Evolutionary conservation across 2,888 invertebrate species (phyloP), one percentile per base, ranked within the genome.

Genomic region (Trichacis sp.): DNA sequence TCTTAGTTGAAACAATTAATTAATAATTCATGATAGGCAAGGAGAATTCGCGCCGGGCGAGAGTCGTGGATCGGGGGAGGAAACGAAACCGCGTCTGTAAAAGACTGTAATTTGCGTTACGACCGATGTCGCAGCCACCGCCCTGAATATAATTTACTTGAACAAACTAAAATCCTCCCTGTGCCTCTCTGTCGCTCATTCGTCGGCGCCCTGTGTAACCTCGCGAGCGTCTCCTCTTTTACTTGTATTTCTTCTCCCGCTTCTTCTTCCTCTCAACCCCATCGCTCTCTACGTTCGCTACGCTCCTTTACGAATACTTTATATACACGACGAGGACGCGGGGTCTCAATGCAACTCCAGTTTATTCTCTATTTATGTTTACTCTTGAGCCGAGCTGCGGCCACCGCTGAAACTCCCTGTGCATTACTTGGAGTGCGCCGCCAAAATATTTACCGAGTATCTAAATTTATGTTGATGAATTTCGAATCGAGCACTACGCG

Each of bases 1-100:
- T 75, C 78, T 80, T 79, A 82, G 82, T 80, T 80, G 82, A 84
- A 83, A 84, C 84, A 83, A 84, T 83, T 83, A 83, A 83, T 84
- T 83, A 84, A 84, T 84, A 83, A 84, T 84, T 84, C 84, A 84
- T 83, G 84, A 82, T 80, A 82, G 78, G 75, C 76, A 73, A 77
- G 74, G 74, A 77, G 81, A 77, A 78, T 77, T 77, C 4, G 33
- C 74, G 73, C 77, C 74, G 75, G 77, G 73, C 76, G 75, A 75
- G 70, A 58, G 68, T 55, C 64, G 55, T 29, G 33, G 63, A 61
- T 54, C 49, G 72, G 52, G 58, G 67, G 64, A 64, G 55, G 61
- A 64, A 63, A 49, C 59, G 61, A 68, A 70, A 69, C 64, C 69
- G 61, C 60, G 67, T 69, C 69, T 68, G 72, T 65, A 69, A 75